These are phyloP conservation scores for Ia io DNA, from an alignment of 2,113 vertebrate genomes.

Conservation along the genomic window DNA sequence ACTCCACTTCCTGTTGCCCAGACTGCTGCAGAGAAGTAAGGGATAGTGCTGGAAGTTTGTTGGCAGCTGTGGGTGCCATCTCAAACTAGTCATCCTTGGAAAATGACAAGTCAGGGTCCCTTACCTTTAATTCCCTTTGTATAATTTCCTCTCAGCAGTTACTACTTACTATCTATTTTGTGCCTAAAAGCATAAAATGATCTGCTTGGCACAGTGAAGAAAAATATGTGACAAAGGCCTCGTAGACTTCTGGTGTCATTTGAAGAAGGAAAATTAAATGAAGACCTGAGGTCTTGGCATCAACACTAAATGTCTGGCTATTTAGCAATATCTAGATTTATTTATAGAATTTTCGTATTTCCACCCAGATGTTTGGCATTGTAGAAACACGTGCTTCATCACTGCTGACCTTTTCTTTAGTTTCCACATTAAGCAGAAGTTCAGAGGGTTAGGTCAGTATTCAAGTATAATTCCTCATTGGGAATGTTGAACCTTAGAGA, in stretches of 20 bases:
- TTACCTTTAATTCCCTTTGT: background rate
- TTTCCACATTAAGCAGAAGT: background rate
- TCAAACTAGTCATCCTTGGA: background rate
- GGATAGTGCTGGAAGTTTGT: background rate
- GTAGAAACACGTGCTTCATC: background rate
- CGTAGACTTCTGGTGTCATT: background rate
- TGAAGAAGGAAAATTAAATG: background rate
- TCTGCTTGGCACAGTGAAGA: background rate
- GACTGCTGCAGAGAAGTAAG: background rate
- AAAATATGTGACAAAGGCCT: background rate
- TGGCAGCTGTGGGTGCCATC: background rate
- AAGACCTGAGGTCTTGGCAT: background rate
- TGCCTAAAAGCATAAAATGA: background rate
- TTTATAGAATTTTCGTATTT: constrained; percentile 42
- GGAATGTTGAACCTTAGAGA: background rate
- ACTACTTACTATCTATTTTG: background rate
- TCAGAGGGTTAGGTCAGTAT: background rate
- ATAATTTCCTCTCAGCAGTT: background rate
- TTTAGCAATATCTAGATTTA: constrained; percentile 43
- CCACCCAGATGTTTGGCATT: constrained; percentile 25
- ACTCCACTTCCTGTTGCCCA: background rate
- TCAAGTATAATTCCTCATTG: background rate
- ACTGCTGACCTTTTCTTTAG: background rate
- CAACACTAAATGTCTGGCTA: background rate
- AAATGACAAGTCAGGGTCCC: background rate